A percentile compares a stretch with the other conserved stretches of the same genome.
Conservation (phyloP, 2,113 vertebrate species). For the Barbus barbus region DNA sequence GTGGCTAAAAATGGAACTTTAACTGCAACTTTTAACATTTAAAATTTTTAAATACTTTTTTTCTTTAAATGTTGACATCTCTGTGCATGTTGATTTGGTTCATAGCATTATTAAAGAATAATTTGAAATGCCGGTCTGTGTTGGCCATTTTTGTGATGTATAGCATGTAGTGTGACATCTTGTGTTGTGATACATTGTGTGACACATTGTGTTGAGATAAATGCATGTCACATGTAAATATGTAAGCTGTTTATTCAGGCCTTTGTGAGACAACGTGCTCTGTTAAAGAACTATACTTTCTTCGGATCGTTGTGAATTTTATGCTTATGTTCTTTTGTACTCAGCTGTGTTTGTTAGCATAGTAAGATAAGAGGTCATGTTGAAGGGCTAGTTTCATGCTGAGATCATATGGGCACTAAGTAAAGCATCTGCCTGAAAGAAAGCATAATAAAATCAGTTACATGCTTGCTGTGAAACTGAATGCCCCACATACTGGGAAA, state of each 20-base stretch:
- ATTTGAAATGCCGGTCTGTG: neutral
- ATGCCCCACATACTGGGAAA: neutral
- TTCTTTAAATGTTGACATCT: too few species aligned
- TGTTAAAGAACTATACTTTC: neutral
- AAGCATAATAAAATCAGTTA: neutral
- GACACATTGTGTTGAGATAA: too few species aligned
- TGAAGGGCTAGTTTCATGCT: constrained; percentile 6
- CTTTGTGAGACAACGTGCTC: neutral
- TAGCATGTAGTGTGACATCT: neutral
- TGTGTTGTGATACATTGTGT: too few species aligned
- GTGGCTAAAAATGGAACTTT: too few species aligned
- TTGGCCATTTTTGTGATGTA: neutral
- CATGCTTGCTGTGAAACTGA: neutral
- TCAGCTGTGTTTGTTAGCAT: constrained; percentile 7
- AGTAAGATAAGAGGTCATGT: neutral
- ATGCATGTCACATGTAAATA: neutral
- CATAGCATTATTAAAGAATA: neutral
- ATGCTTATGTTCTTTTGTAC: neutral
- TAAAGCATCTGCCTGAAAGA: constrained; percentile 17
- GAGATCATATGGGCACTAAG: neutral
- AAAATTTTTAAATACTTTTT: neutral
- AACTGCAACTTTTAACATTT: too few species aligned
- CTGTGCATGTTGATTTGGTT: neutral
- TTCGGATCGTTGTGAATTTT: neutral
- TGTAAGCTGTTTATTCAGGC: neutral